Base-by-base conservation (phyloP, 30 jellyfish, hydroid and myxozoan species). In the Pelagia noctiluca region DNA sequence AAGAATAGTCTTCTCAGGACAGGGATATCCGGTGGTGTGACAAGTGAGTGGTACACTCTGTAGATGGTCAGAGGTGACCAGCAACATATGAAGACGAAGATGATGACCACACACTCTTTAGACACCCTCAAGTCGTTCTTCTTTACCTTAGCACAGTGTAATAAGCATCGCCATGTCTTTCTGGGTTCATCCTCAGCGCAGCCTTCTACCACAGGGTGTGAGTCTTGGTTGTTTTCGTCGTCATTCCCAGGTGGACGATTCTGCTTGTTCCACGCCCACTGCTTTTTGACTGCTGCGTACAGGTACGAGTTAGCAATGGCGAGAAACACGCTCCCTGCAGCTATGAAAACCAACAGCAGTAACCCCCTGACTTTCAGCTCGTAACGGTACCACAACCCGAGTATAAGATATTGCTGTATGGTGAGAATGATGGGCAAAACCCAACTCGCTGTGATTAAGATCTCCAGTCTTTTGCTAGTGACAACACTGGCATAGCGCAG, bases 301-400 rank as follows among this genome's bases (percentile, higher is more conserved):
- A 82, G 54, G 70, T 33, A 60, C 28, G 37, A 36, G 47, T 82
- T 82, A 1, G 92, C 30, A 16, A 70, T 22, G 10, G 54, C 84
- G 1, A 82, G 85, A 34, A 70, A 46, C 11, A 67, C 25, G 16
- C 81, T 64, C 11, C 86, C 92, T 49, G 46, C 46, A 23, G 54
- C 35, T 30, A 50, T 66, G 73, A 38, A 82, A 29, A 82, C 62
- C 0, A 70, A 61, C 50, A 70, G 21, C 7, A 82, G 11, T 7
- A 18, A 53, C 0, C 92, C 86, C 0, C 92, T 70, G 2, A 61
- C 48, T 28, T 28, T 32, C 63, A 82, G 80, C 57, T 82, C 92
- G 8, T 38, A 1, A 0, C 18, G 12, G 22, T 31, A 11, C 19
- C 73, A 25, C 18, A 19, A 69, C 42, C 19, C 62, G 11, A 82